Evolutionary conservation across 2,797 vertebrate species (phyloP).

Genomic region (Sebastes glaucus): DNA sequence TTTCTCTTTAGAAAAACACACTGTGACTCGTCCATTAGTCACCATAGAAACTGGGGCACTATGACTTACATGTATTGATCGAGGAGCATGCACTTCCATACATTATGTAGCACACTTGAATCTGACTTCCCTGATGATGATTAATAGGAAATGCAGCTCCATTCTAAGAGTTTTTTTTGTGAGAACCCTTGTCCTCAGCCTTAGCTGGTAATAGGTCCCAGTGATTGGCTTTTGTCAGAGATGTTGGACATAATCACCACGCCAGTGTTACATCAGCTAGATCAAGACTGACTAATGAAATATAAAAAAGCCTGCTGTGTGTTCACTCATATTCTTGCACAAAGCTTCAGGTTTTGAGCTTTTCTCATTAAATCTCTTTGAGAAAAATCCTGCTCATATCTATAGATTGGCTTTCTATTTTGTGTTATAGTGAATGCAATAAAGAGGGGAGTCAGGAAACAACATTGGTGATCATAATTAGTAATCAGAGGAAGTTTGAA

Average conservation of each 20-base stretch:
- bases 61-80: neutral
- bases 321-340: neutral
- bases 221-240: conserved; percentile 27
- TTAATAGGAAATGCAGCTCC: neutral
- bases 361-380: neutral
- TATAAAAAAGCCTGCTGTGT: neutral
- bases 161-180: neutral
- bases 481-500: neutral
- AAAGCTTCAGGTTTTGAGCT: neutral
- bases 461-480: neutral
- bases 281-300: neutral
- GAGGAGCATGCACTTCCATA: neutral
- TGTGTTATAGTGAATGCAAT: neutral
- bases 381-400: neutral
- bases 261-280: neutral
- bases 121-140: conserved; percentile 2
- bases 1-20: neutral
- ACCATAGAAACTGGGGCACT: neutral
- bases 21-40: neutral
- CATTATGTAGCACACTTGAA: neutral
- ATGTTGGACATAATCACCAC: conserved; percentile 14
- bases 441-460: neutral
- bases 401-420: neutral
- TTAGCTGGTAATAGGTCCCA: neutral
- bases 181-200: neutral